A percentile compares a stretch with the other conserved stretches of the same genome.
Conservation (phyloP, 1,140 invertebrate genomes). For the Aleiodes sp. region DNA sequence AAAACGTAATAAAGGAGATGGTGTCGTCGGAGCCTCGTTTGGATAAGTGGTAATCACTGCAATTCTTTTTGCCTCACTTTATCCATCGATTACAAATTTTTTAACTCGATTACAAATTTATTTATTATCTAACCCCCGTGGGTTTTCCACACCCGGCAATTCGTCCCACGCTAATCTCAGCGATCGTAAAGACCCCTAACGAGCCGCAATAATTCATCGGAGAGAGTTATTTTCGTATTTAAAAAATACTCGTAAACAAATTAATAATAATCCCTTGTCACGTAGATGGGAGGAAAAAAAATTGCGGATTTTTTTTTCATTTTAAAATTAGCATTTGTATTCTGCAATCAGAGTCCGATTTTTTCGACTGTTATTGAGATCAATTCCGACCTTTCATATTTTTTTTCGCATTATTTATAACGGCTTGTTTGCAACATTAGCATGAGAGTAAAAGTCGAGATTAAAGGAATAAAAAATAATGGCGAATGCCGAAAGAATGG, state of each 20-base stretch:
- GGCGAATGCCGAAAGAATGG: too few relatives aligned
- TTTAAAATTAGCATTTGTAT: neutral
- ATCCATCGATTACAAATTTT: too few relatives aligned
- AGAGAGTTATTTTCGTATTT: neutral
- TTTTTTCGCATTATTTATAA: too few relatives aligned
- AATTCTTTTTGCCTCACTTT: too few relatives aligned
- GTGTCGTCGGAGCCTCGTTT: neutral
- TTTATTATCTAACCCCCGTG: neutral
- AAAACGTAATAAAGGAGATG: neutral
- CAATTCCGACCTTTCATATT: neutral
- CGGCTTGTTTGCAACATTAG: neutral
- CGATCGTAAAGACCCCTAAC: conserved; percentile 33
- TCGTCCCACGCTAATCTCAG: conserved; percentile 31
- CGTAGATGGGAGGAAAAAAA: neutral
- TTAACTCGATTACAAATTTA: neutral
- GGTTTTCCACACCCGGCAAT: conserved; percentile 16
- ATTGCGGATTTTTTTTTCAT: neutral
- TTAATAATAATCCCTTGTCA: conserved; percentile 27
- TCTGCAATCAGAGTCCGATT: neutral
- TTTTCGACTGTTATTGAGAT: neutral
- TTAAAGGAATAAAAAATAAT: neutral
- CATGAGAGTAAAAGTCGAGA: conserved; percentile 1
- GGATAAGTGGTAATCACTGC: neutral
- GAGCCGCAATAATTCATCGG: conserved; percentile 22
- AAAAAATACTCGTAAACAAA: conserved; percentile 9